These are phyloP conservation scores for Nomada fucata DNA, from an alignment of 2,888 invertebrate species.

Conservation along the genomic window DNA sequence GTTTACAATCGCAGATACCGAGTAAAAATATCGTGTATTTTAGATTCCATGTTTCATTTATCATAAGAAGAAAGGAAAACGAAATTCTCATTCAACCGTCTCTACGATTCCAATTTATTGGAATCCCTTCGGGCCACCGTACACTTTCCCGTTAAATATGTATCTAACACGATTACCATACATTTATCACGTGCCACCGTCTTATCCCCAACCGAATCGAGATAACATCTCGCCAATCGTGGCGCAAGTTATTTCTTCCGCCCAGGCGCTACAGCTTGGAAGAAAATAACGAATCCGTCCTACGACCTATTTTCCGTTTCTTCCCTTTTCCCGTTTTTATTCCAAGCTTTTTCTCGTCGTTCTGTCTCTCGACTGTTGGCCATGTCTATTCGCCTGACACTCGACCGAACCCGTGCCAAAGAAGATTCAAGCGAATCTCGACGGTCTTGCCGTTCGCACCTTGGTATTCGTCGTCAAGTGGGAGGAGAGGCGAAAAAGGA, in stretches of 20 bases:
- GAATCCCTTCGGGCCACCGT: neutral
- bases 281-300: constrained; percentile 63
- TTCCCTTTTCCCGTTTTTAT: constrained; percentile 35
- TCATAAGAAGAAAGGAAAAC: neutral
- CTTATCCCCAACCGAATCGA: constrained; percentile 41
- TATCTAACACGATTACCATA: constrained; percentile 29
- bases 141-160: constrained; percentile 25
- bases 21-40: too few species aligned
- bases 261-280: constrained; percentile 24
- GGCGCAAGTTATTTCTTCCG: constrained; percentile 37
- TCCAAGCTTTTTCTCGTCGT: constrained; percentile 28
- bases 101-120: constrained; percentile 1
- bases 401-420: constrained; percentile 53
- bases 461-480: constrained; percentile 46
- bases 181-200: constrained; percentile 30
- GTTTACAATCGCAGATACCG: neutral
- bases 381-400: constrained; percentile 59
- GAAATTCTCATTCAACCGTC: neutral
- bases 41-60: neutral
- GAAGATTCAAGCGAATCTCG: constrained; percentile 58
- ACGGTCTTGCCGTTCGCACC: constrained; percentile 55
- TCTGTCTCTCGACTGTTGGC: constrained; percentile 29
- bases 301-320: constrained; percentile 58
- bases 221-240: constrained; percentile 42
- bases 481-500: neutral